Evolutionary conservation across 2,113 vertebrate species (phyloP).

Genomic region (Fregetta grallaria): DNA sequence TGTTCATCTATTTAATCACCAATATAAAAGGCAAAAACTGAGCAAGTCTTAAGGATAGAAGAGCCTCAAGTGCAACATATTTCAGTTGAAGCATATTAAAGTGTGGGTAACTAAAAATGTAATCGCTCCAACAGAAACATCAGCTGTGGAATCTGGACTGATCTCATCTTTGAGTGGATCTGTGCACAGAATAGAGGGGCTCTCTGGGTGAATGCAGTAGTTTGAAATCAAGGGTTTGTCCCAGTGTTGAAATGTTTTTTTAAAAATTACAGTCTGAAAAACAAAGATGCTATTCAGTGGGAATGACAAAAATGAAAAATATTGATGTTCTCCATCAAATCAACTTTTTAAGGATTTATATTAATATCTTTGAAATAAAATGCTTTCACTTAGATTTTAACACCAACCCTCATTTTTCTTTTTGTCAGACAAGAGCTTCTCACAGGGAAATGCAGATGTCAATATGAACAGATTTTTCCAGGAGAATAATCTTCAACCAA

Average conservation of each 20-base stretch:
- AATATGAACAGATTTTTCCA: neutral
- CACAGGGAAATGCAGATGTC: neutral
- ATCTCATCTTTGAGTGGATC: neutral
- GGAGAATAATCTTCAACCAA: conserved; percentile 9
- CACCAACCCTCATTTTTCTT: neutral
- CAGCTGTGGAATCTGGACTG: neutral
- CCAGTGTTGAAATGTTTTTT: neutral
- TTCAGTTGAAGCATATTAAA: neutral
- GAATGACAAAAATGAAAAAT: neutral
- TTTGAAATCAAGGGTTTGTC: neutral
- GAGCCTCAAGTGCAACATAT: neutral
- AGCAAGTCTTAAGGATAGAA: neutral
- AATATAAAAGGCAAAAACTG: neutral
- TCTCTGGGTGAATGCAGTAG: neutral
- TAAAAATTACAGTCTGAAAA: neutral
- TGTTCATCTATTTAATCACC: rapidly evolving
- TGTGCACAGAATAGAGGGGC: neutral
- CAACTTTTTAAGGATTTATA: neutral
- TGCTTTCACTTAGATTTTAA: neutral
- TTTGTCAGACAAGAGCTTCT: neutral
- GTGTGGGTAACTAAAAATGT: neutral
- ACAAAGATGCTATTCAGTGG: neutral
- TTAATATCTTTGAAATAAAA: neutral
- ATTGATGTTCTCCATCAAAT: neutral
- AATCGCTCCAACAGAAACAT: neutral